Conservation (phyloP, 1,140 invertebrate genomes). For the Mya arenaria region DNA sequence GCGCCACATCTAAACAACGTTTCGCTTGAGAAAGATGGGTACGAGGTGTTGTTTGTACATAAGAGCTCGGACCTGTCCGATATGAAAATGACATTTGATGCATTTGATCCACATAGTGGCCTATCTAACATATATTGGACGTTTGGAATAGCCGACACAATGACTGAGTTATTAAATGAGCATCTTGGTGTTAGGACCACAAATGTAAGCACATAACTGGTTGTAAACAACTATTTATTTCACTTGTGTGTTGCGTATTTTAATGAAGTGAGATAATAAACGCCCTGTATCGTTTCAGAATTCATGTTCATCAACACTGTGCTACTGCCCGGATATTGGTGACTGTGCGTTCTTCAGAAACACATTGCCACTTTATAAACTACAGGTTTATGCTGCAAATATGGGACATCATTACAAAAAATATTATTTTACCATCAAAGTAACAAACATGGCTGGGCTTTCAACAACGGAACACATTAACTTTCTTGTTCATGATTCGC, state of each 20-base stretch:
- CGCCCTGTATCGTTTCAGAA: conserved; percentile 15
- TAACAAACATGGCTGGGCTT: conserved; percentile 58
- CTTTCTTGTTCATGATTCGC: conserved; percentile 65
- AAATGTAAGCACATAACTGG: too few species aligned
- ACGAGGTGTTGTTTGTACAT: conserved; percentile 58
- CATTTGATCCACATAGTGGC: too few species aligned
- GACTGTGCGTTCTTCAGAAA: conserved; percentile 53
- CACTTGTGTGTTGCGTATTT: too few species aligned
- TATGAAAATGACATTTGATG: too few species aligned
- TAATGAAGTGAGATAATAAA: too few species aligned
- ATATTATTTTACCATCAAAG: conserved; percentile 63
- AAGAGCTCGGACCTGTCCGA: too few species aligned
- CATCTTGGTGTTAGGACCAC: too few species aligned
- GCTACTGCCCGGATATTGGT: conserved; percentile 65
- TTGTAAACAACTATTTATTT: too few species aligned
- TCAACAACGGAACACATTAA: conserved; percentile 36
- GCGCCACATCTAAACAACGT: conserved; percentile 52
- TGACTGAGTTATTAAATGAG: too few species aligned
- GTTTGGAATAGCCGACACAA: too few species aligned
- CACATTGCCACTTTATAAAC: conserved; percentile 27
- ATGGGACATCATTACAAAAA: conserved; percentile 61
- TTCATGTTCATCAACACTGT: neutral
- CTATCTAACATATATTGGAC: too few species aligned
- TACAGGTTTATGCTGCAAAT: conserved; percentile 49
- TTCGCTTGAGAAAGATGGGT: conserved; percentile 48